Evolutionary conservation across 2,113 vertebrate species (phyloP).

Genomic region (Acanthisitta chloris): DNA sequence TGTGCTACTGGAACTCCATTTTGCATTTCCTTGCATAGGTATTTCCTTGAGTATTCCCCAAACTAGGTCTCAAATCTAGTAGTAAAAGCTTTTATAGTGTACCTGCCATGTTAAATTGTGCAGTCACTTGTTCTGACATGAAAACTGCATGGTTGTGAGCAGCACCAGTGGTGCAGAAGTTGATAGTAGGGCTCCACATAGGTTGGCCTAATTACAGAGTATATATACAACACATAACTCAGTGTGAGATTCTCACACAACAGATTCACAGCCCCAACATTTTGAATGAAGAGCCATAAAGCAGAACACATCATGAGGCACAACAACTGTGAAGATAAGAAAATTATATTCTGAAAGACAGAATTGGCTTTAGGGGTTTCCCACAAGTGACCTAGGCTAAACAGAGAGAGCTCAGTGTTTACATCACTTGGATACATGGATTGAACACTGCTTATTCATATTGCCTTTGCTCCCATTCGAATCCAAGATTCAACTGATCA

Average conservation of each 20-base stretch:
- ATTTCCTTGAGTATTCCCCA: not conserved
- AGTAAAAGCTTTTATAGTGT: not conserved
- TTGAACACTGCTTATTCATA: not conserved
- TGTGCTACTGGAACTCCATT: not conserved
- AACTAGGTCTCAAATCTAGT: not conserved
- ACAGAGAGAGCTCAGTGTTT: not conserved
- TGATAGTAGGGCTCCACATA: fast-evolving
- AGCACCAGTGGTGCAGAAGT: not conserved
- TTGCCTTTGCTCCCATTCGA: not conserved
- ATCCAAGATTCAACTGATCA: not conserved
- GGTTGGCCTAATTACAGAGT: not conserved
- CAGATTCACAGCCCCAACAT: not conserved
- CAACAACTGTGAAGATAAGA: not conserved
- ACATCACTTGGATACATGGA: fast-evolving
- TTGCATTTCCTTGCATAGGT: not conserved
- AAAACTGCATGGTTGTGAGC: fast-evolving
- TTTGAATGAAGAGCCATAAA: not conserved
- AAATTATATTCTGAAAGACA: not conserved
- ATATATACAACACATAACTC: not conserved
- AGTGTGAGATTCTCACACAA: not conserved
- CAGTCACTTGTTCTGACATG: not conserved
- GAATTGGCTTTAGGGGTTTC: not conserved
- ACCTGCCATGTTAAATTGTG: not conserved
- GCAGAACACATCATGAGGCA: not conserved
- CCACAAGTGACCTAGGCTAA: not conserved